Evolutionary conservation across 2,113 vertebrate genomes (phyloP).

Genomic region (Quiscalus mexicanus): DNA sequence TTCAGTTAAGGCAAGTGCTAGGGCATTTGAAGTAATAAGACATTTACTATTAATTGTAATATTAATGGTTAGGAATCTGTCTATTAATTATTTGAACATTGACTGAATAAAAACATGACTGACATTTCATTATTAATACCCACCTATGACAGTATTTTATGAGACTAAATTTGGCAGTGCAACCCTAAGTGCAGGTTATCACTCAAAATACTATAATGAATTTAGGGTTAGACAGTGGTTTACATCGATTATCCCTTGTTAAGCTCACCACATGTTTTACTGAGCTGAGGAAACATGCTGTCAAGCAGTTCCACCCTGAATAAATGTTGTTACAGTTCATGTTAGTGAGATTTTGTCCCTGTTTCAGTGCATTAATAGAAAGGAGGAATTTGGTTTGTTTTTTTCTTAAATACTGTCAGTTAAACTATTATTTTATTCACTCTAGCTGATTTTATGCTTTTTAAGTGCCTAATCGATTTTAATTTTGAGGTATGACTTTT

Average conservation of each 20-base stretch:
- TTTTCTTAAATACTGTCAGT: neutral
- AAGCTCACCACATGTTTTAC: neutral
- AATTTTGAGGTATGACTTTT: neutral
- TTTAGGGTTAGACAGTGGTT: neutral
- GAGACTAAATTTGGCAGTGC: neutral
- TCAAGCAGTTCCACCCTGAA: neutral
- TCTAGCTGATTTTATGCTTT: neutral
- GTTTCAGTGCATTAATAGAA: neutral
- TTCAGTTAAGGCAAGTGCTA: neutral
- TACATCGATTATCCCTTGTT: neutral
- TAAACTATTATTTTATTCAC: neutral
- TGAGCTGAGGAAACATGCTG: neutral
- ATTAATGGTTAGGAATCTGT: neutral
- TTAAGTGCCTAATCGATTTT: neutral
- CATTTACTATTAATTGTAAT: neutral
- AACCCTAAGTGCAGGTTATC: neutral
- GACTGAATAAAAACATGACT: neutral
- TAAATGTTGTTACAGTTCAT: neutral
- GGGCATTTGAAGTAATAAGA: neutral
- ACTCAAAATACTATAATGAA: neutral
- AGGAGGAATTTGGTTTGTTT: accelerated
- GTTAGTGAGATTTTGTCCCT: neutral
- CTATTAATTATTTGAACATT: neutral
- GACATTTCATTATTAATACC: neutral
- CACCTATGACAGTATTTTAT: neutral